phyloP scores from a whole-genome alignment of 2,888 invertebrate genomes.

The Drosophila silvestris region DNA sequence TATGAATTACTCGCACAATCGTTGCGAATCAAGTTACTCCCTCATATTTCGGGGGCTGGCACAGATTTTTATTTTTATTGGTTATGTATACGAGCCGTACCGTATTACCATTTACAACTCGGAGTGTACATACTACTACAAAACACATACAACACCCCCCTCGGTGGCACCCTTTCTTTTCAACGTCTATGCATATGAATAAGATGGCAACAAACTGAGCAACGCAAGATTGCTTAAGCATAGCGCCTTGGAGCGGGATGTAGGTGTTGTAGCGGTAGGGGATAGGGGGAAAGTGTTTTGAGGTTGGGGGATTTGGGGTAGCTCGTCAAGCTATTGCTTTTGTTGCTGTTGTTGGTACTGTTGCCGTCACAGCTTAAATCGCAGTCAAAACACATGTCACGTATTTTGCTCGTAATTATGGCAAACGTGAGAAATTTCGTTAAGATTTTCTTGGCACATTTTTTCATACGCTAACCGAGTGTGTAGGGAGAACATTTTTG shows the following conservation, averaged over 20 bases:
- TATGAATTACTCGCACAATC: slow-evolving; percentile 69
- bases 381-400: slow-evolving; percentile 81
- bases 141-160: not conserved
- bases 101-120: slow-evolving; percentile 71
- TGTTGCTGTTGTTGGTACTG: slow-evolving; percentile 28
- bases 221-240: slow-evolving; percentile 15
- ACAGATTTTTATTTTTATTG: slow-evolving; percentile 78
- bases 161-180: not conserved
- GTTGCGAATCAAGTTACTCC: slow-evolving; percentile 32
- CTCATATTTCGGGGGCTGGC: slow-evolving; percentile 41
- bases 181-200: not conserved
- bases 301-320: not conserved
- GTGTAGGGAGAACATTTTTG: not conserved
- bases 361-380: slow-evolving; percentile 54
- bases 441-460: slow-evolving; percentile 79
- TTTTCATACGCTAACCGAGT: slow-evolving; percentile 42
- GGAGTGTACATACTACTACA: slow-evolving; percentile 1
- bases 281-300: not conserved
- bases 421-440: slow-evolving; percentile 82
- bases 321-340: slow-evolving; percentile 46
- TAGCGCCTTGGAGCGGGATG: not conserved
- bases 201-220: slow-evolving; percentile 8
- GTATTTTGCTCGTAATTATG: slow-evolving; percentile 81
- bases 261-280: not conserved
- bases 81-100: slow-evolving; percentile 33